These are phyloP conservation scores for Cataglyphis hispanica DNA, from an alignment of 1,140 invertebrate species.

Conservation along the genomic window DNA sequence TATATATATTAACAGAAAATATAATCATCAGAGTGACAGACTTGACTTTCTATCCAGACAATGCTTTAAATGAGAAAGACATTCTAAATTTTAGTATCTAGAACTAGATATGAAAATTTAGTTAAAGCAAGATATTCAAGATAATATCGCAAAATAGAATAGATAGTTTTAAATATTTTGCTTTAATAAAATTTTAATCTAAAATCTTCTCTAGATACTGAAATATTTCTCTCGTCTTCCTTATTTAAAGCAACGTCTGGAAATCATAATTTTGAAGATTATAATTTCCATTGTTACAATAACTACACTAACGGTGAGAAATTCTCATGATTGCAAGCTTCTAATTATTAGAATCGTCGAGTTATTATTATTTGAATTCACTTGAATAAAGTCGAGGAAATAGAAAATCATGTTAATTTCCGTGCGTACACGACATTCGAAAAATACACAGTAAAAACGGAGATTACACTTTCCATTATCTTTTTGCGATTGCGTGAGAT, in stretches of 20 bases:
- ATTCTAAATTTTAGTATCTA: not conserved
- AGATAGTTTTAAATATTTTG: not conserved
- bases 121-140: not conserved
- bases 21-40: not conserved
- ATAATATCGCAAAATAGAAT: not conserved
- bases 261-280: conserved; percentile 7
- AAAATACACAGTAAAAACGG: conserved; percentile 27
- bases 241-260: not conserved
- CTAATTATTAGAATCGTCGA: not conserved
- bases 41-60: not conserved
- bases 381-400: not conserved
- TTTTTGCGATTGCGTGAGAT: conserved; percentile 41
- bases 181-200: conserved; percentile 1
- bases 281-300: not conserved
- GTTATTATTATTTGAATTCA: not conserved
- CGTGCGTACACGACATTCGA: not conserved
- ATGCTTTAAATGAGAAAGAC: not conserved
- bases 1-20: not conserved
- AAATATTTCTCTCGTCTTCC: not conserved
- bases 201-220: not conserved
- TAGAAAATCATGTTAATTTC: not conserved
- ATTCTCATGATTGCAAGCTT: not conserved
- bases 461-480: conserved; percentile 35
- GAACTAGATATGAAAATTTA: not conserved
- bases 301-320: not conserved